Percentiles rank a stretch among this genome's conserved stretches.
Evolutionary conservation across 2,888 invertebrate species (phyloP).

Genomic region (Conops quadrifasciatus): DNA sequence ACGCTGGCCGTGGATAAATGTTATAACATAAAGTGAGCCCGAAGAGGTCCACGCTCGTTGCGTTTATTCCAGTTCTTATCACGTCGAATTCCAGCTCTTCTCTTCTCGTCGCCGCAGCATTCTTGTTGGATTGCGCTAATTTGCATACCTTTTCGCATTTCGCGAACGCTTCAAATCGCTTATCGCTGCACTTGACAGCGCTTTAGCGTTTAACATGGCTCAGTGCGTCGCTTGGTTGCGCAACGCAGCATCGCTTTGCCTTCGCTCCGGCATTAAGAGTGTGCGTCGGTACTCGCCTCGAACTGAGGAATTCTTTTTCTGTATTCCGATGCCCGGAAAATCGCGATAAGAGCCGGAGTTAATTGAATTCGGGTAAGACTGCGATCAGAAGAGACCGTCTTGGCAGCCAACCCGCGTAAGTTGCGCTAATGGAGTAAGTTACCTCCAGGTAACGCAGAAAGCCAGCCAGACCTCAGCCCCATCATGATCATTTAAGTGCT

Average conservation of each 20-base stretch:
- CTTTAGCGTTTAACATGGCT: constrained; percentile 39
- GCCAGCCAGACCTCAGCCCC: background rate
- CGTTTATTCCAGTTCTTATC: constrained; percentile 7
- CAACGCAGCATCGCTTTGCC: background rate
- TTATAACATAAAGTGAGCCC: too few relatives aligned
- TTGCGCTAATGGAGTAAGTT: background rate
- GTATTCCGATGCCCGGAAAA: constrained; percentile 30
- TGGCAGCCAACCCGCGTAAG: constrained; percentile 3
- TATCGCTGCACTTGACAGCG: constrained; percentile 45
- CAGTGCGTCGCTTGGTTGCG: constrained; percentile 22
- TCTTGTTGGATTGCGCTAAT: constrained; percentile 18
- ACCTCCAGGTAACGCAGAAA: background rate
- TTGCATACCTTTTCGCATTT: constrained; percentile 43
- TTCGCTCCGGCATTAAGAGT: background rate
- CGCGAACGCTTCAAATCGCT: constrained; percentile 38
- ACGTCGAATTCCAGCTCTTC: background rate
- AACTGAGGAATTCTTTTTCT: constrained; percentile 19
- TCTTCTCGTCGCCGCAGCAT: background rate
- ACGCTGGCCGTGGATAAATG: too few relatives aligned
- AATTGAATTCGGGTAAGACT: constrained; percentile 31
- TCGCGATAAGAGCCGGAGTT: constrained; percentile 32
- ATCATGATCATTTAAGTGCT: constrained; percentile 14
- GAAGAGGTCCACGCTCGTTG: constrained; percentile 25
- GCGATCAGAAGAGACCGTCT: constrained; percentile 8
- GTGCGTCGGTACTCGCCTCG: constrained; percentile 3